Conservation (phyloP, 1,140 invertebrate genomes). For the Samia ricini region DNA sequence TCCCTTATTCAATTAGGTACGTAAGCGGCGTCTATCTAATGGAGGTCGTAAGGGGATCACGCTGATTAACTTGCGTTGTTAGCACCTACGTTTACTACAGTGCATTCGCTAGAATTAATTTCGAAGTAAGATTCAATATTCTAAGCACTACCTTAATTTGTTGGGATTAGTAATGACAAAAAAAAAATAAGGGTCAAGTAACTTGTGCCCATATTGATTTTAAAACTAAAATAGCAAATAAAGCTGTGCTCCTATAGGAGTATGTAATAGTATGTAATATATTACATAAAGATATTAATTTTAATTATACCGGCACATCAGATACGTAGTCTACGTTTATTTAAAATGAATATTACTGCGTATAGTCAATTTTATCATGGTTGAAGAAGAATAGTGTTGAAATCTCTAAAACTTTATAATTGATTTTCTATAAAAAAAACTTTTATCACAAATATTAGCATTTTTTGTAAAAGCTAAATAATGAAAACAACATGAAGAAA, state of each 20-base stretch:
- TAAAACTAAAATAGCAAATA: too few relatives aligned
- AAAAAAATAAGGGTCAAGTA: too few relatives aligned
- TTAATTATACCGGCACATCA: constrained; percentile 47
- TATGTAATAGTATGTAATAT: too few relatives aligned
- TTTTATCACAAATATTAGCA: too few relatives aligned
- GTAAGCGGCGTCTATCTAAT: constrained; percentile 56
- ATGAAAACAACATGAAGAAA: too few relatives aligned
- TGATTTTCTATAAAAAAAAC: too few relatives aligned
- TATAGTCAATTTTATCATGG: neutral
- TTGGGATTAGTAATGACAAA: too few relatives aligned
- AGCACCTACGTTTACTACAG: constrained; percentile 39
- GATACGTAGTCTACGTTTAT: constrained; percentile 33
- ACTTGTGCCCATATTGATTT: too few relatives aligned
- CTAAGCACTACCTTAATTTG: neutral
- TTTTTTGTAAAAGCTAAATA: too few relatives aligned
- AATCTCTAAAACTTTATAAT: too few relatives aligned
- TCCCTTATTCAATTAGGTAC: constrained; percentile 65
- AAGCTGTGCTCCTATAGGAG: too few relatives aligned
- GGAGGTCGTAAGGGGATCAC: constrained; percentile 59
- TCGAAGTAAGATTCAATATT: constrained; percentile 8
- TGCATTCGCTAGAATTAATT: constrained; percentile 23
- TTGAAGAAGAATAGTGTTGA: neutral
- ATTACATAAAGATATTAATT: too few relatives aligned
- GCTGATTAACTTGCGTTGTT: constrained; percentile 62
- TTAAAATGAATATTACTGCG: constrained; percentile 23